Evolutionary conservation across 2,888 invertebrate species (phyloP).

Genomic region (Perizoma flavofasciatum): DNA sequence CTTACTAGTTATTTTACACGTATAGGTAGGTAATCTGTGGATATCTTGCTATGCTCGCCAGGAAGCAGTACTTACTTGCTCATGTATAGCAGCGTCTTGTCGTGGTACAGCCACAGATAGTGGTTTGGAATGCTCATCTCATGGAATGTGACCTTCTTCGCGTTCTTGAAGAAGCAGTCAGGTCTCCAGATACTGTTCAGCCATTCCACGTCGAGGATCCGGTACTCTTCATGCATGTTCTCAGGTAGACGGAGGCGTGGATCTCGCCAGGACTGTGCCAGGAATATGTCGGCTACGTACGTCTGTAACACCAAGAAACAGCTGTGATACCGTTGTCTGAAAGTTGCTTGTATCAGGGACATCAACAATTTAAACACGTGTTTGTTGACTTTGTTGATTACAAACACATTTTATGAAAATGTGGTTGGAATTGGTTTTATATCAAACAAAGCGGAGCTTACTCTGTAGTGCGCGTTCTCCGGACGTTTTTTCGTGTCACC

Average conservation of each 20-base stretch:
- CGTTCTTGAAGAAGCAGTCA: slow-evolving; percentile 97
- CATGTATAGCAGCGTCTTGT: slow-evolving; percentile 96
- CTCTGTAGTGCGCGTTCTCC: too few species aligned
- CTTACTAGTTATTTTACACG: too few species aligned
- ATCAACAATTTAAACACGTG: too few species aligned
- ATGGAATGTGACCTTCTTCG: slow-evolving; percentile 96
- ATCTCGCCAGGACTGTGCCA: slow-evolving; percentile 97
- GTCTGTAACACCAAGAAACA: slow-evolving; percentile 85
- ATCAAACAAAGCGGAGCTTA: too few species aligned
- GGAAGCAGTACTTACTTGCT: slow-evolving; percentile 88
- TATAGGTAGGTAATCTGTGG: too few species aligned
- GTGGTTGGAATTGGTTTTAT: too few species aligned
- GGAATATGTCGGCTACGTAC: slow-evolving; percentile 95
- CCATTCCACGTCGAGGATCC: slow-evolving; percentile 95
- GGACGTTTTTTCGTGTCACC: too few species aligned
- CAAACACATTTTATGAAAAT: too few species aligned
- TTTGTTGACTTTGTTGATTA: too few species aligned
- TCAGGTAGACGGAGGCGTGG: slow-evolving; percentile 94
- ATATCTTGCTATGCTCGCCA: too few species aligned
- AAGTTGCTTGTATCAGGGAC: too few species aligned
- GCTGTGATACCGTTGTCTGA: too few species aligned
- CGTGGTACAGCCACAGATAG: slow-evolving; percentile 95
- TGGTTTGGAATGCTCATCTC: slow-evolving; percentile 98
- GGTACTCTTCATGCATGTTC: slow-evolving; percentile 96
- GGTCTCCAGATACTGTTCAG: slow-evolving; percentile 95